Evolutionary conservation across 2,113 vertebrate genomes (phyloP).

Genomic region (Serinus canaria): DNA sequence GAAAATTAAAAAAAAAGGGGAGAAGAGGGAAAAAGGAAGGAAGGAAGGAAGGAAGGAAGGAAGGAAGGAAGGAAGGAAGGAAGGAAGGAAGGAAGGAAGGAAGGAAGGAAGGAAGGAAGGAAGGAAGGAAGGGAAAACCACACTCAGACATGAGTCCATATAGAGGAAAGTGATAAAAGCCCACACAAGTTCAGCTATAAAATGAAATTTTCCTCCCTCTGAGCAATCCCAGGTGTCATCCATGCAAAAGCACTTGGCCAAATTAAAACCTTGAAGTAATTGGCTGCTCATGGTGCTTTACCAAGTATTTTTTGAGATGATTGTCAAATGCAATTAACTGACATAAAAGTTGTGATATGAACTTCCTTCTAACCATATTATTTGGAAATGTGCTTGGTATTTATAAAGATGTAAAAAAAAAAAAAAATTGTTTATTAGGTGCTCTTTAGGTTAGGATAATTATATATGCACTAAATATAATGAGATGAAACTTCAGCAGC

Average conservation of each 20-base stretch:
- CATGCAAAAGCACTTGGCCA: neutral
- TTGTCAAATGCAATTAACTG: neutral
- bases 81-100: neutral
- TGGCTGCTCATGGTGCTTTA: neutral
- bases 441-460: neutral
- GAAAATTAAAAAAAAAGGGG: too few relatives aligned
- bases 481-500: neutral
- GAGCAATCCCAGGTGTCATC: neutral
- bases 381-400: neutral
- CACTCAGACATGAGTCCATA: too few relatives aligned
- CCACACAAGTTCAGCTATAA: neutral
- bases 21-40: neutral
- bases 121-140: neutral
- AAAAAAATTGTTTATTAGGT: neutral
- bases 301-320: neutral
- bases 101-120: neutral
- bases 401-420: neutral
- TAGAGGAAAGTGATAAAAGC: neutral
- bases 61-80: neutral
- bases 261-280: neutral
- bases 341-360: neutral
- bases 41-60: neutral
- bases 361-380: neutral
- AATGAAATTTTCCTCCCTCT: neutral
- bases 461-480: constrained; percentile 27